Base-by-base conservation (phyloP, 2,113 vertebrate species). In the Chaetodon trifascialis region DNA sequence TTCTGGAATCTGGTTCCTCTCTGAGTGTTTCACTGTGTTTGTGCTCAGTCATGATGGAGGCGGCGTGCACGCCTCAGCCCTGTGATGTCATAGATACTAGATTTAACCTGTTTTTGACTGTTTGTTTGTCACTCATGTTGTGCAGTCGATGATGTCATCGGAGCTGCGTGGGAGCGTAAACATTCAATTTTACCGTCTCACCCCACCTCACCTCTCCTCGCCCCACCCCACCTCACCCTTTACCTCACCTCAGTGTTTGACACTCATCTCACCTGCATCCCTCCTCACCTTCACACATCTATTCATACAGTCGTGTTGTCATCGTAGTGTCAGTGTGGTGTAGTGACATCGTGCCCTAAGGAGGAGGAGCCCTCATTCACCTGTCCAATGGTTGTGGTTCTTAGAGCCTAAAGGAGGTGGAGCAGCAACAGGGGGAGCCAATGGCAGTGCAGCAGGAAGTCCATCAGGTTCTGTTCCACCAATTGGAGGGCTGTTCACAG, bases 401-500 rank as follows among this genome's bases (percentile, higher is more conserved):
- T 66, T 80, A 95, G 95, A 94, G 81, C 82, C 91, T 2, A 94
- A 96, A 95, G 94, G 91, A 85, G 87, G 92, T 8, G 85, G 73
- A 68, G 77, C 89, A 11, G 52, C 84, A 15, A n/a, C 81, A 15
- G 74, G 82, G 1, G 89, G 88, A 82, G 85, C 88, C 85, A 90
- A 73, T 82, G 34, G 94, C 1, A 71, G 95, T 40, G 78, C 91
- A 87, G 94, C 93, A 19, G 2, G 94, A 72, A 91, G 93, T 2
- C 78, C 95, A 21, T 89, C 95, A 4, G 92, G 92, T 11, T 92
- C 90, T 2, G 84, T 95, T 80, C 82, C 84, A 80, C 95, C 97
- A 42, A 96, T 96, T 56, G 96, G 96, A 30, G 95, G 95, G 4
- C 93, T 97, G 73, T 97, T 98, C 87, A 95, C 96, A 21, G 96